phyloP scores from a whole-genome alignment of 2,797 vertebrate genomes.

The Melanotaenia maccullochi region DNA sequence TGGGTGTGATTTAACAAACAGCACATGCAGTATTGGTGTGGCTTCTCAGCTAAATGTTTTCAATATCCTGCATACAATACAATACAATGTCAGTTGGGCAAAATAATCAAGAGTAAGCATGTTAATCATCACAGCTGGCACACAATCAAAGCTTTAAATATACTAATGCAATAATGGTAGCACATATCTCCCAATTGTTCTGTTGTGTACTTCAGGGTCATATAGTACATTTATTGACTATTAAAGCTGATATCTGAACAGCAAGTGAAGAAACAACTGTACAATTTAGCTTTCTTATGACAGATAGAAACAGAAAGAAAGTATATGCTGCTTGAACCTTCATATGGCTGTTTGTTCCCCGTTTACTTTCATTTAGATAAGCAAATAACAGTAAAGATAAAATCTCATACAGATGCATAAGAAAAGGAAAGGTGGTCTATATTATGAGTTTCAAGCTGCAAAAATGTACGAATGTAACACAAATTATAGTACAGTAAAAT shows the following conservation, averaged over 20 bases:
- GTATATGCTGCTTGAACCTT: background rate
- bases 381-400: slow-evolving; percentile 35
- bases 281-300: background rate
- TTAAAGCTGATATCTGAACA: slow-evolving; percentile 25
- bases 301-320: background rate
- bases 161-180: slow-evolving; percentile 24
- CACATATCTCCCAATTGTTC: slow-evolving; percentile 44
- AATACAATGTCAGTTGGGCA: slow-evolving; percentile 13
- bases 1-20: background rate
- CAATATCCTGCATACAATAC: background rate
- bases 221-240: slow-evolving; percentile 30
- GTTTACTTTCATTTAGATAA: slow-evolving; percentile 16
- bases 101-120: slow-evolving; percentile 30
- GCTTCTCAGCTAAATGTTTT: background rate
- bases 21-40: background rate
- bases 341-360: background rate
- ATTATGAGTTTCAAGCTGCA: background rate
- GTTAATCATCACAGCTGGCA: slow-evolving; percentile 3
- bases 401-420: background rate
- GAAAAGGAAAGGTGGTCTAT: background rate
- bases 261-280: slow-evolving; percentile 7
- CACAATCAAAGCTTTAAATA: slow-evolving; percentile 22
- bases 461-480: background rate
- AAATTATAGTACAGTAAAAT: background rate
- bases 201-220: slow-evolving; percentile 4